Evolutionary conservation across 2,888 invertebrate genomes (phyloP).

Genomic region (Agrochola lychnidis): DNA sequence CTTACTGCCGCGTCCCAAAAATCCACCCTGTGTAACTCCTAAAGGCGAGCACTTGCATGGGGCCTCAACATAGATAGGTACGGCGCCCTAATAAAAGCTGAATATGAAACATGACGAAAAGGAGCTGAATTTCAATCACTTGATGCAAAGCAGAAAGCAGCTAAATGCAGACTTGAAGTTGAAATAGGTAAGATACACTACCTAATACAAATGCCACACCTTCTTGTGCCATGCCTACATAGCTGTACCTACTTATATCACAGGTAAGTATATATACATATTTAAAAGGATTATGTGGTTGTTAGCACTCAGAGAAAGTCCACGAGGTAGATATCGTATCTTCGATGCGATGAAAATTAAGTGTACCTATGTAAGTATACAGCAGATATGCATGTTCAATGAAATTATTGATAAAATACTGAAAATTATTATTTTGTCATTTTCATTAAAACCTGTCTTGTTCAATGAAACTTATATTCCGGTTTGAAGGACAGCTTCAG

Average conservation of each 20-base stretch:
- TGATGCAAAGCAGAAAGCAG: background rate
- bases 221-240: background rate
- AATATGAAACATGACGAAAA: background rate
- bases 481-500: background rate
- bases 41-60: background rate
- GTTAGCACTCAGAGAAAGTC: constrained; percentile 39
- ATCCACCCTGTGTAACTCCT: background rate
- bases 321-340: constrained; percentile 38
- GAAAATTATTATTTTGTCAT: constrained; percentile 2
- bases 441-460: constrained; percentile 2
- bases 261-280: background rate
- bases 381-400: constrained; percentile 14
- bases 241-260: background rate
- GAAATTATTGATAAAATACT: constrained; percentile 23
- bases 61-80: no score
- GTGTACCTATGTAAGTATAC: background rate
- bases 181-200: background rate
- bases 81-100: background rate
- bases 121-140: background rate
- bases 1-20: no score
- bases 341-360: constrained; percentile 13
- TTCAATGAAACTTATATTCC: background rate
- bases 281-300: constrained; percentile 36
- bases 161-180: background rate
- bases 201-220: background rate